These are phyloP conservation scores for Centropus bengalensis DNA, from an alignment of 2,113 vertebrate genomes.

Conservation along the genomic window DNA sequence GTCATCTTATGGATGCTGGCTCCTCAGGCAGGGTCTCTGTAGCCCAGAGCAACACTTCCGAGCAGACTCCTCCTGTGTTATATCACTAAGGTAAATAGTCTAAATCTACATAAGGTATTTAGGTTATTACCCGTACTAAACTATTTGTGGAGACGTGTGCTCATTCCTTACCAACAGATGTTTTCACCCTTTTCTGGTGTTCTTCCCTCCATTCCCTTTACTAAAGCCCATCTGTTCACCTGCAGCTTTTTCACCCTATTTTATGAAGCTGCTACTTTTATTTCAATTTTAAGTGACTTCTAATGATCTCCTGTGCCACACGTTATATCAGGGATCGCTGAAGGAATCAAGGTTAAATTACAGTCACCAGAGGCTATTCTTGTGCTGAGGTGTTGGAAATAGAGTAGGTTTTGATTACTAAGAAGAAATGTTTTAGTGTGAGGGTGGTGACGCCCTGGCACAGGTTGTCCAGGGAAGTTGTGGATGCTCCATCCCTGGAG, in stretches of 20 bases:
- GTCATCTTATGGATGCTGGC: neutral
- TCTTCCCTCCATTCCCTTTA: fast-evolving
- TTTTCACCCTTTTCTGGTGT: neutral
- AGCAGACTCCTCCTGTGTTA: neutral
- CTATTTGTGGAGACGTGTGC: neutral
- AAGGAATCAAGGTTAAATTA: neutral
- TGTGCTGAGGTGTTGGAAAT: neutral
- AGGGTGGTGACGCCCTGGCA: too few species aligned
- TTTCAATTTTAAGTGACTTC: neutral
- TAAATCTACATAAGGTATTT: neutral
- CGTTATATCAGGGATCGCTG: neutral
- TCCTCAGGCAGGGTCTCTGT: neutral
- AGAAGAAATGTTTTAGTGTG: too few species aligned
- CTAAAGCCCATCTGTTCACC: neutral
- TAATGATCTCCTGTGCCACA: neutral
- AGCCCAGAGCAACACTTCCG: neutral
- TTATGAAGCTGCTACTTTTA: neutral
- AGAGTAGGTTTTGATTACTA: too few species aligned
- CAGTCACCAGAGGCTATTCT: neutral
- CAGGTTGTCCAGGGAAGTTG: too few species aligned
- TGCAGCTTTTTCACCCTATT: neutral
- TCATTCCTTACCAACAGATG: neutral
- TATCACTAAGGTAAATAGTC: neutral
- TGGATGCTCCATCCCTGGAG: too few species aligned
- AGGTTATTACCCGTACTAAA: neutral